Conservation (phyloP, 53 echinoderm and acorn worm genomes). For the Paracentrotus lividus region DNA sequence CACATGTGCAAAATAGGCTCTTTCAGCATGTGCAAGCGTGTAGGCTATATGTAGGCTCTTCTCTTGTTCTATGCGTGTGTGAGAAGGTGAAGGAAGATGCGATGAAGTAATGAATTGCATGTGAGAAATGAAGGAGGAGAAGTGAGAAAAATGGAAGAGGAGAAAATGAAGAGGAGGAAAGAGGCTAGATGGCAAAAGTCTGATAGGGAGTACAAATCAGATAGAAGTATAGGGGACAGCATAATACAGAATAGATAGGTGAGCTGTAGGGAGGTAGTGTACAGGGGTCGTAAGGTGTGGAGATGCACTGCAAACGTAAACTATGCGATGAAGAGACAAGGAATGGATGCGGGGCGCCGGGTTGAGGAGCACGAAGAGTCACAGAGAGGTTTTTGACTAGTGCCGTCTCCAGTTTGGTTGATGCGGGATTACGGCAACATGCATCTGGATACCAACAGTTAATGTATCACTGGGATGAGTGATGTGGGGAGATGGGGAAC, state of each 20-base stretch:
- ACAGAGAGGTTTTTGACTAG: conserved; percentile 55
- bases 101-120: not conserved
- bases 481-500: conserved; percentile 30
- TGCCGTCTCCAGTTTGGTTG: conserved; percentile 59
- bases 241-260: not conserved
- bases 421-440: conserved; percentile 61
- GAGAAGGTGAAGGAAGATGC: not conserved
- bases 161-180: not conserved
- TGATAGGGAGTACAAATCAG: no score
- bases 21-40: not conserved
- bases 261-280: not conserved
- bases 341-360: conserved; percentile 16
- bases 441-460: conserved; percentile 65
- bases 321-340: not conserved
- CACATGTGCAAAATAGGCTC: no score
- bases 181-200: not conserved
- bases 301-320: not conserved
- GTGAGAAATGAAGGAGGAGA: conserved; percentile 15
- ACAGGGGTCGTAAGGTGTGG: not conserved
- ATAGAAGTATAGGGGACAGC: no score
- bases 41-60: no score
- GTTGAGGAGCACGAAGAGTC: conserved; percentile 35
- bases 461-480: conserved; percentile 57
- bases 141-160: not conserved
- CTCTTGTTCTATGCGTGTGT: not conserved